Evolutionary conservation across 1,140 invertebrate species (phyloP), one percentile per base, ranked within the genome.

Genomic region (Drosophila murphyi): DNA sequence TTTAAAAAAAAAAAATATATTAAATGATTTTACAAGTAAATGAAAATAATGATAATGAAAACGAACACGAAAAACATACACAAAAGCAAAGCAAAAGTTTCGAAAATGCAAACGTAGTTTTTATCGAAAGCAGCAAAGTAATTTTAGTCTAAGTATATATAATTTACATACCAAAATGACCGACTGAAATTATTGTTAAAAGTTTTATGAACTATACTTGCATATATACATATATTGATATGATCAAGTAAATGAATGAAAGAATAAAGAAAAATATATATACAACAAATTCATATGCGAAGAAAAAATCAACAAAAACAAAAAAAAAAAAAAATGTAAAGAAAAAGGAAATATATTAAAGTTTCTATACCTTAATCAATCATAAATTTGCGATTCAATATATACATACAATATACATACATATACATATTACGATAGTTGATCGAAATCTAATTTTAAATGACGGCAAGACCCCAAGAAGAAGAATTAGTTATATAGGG

Each of bases 171-270:
- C 75, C 75, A 82, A 85, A 87, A 91, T 57, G 83, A 91, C 83
- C 83, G 88, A 91, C 88, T 91, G 88, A 91, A 89, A 88, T 88
- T 91, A 91, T 91, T 91, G 88, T 91, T 91, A 91, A 88, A 91
- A 78, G 71, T 91, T 91, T 88, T 91, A 83, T 85, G 88, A 91
- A 91, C 78, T 88, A 81, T 88, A 88, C 83, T 88, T 88, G 83
- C 80, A 83, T 89, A 67, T 47, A 88, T 80, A 82, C 64, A 88
- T 90, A 90, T 90, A 90, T 90, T 90, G 82, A 90, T 86, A 86
- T 89, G 86, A 89, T 87, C 82, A 90, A 90, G 82, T 82, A 86
- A 90, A 87, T 68, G 57, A 72, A 77, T 35, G 64, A 83, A 80
- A 67, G 60, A 63, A 52, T 65, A 51, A 71, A 55, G 20, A 85